These are phyloP conservation scores for Drosophila trapezifrons DNA, from an alignment of 1,140 invertebrate species.

Conservation along the genomic window DNA sequence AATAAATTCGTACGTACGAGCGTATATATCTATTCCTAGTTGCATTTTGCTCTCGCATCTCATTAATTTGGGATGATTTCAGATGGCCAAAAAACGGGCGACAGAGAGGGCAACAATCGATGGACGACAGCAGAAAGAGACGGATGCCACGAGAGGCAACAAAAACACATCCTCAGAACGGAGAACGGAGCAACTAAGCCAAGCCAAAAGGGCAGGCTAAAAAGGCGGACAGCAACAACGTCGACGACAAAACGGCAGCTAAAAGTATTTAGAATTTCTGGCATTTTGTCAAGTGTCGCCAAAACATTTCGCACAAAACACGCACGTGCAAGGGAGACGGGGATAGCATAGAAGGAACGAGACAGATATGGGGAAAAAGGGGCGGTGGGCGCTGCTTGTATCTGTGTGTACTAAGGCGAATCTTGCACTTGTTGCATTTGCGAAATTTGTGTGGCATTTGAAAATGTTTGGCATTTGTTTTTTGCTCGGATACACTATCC, in stretches of 20 bases:
- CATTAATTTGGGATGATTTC: conserved; percentile 72
- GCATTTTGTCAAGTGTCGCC: conserved; percentile 83
- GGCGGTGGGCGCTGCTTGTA: conserved; percentile 5
- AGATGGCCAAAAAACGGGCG: conserved; percentile 20
- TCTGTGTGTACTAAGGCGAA: conserved; percentile 21
- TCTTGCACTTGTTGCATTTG: conserved; percentile 74
- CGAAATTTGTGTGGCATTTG: conserved; percentile 67
- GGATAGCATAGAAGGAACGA: neutral
- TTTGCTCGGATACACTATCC: conserved; percentile 15
- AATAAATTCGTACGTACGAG: conserved; percentile 40
- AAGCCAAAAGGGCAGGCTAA: conserved; percentile 53
- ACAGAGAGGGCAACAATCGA: conserved; percentile 10
- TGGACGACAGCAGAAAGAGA: conserved; percentile 4
- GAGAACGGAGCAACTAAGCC: conserved; percentile 42
- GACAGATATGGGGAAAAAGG: conserved; percentile 7
- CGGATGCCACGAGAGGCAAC: conserved; percentile 9
- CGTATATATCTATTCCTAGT: conserved; percentile 4
- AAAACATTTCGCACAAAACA: conserved; percentile 78
- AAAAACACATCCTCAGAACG: conserved; percentile 20
- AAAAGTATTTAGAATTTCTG: conserved; percentile 83
- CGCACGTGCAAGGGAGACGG: conserved; percentile 21
- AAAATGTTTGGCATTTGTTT: conserved; percentile 64
- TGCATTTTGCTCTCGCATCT: conserved; percentile 45
- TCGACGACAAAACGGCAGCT: conserved; percentile 69
- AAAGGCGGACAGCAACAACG: conserved; percentile 57